phyloP scores from a whole-genome alignment of 2,888 invertebrate species.

The Argynnis bischoffii region DNA sequence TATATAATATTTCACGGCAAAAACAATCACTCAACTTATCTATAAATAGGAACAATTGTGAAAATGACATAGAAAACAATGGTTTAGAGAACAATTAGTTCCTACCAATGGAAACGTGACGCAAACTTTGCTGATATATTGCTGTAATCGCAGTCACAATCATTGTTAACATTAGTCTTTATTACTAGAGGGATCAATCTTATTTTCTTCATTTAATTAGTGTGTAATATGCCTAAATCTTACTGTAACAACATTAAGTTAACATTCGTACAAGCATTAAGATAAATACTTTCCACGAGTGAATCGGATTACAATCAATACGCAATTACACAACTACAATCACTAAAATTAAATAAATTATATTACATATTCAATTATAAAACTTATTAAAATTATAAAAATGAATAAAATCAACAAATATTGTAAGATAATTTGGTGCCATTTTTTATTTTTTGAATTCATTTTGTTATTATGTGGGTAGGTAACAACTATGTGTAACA shows the following conservation, averaged over 20 bases:
- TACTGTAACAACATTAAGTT: not conserved
- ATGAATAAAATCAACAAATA: too few species aligned
- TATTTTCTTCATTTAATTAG: not conserved
- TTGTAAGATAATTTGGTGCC: too few species aligned
- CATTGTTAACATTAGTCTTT: constrained; percentile 3
- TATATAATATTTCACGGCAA: not conserved
- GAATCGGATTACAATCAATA: too few species aligned
- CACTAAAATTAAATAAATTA: too few species aligned
- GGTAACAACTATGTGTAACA: too few species aligned
- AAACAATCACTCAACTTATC: not conserved
- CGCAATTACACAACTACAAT: too few species aligned
- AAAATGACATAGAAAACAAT: constrained; percentile 19
- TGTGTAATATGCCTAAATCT: not conserved
- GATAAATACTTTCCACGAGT: too few species aligned
- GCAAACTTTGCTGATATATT: constrained; percentile 17
- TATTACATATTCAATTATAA: too few species aligned
- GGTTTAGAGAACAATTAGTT: constrained; percentile 22
- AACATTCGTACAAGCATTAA: not conserved
- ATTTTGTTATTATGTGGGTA: too few species aligned
- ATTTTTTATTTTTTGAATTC: too few species aligned
- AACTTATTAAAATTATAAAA: too few species aligned
- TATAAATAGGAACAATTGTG: constrained; percentile 17
- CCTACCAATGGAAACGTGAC: constrained; percentile 20
- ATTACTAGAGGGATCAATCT: not conserved
- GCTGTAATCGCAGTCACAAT: constrained; percentile 10